Conservation (phyloP, 1,140 invertebrate species). For the Aphaenogaster rudis region DNA sequence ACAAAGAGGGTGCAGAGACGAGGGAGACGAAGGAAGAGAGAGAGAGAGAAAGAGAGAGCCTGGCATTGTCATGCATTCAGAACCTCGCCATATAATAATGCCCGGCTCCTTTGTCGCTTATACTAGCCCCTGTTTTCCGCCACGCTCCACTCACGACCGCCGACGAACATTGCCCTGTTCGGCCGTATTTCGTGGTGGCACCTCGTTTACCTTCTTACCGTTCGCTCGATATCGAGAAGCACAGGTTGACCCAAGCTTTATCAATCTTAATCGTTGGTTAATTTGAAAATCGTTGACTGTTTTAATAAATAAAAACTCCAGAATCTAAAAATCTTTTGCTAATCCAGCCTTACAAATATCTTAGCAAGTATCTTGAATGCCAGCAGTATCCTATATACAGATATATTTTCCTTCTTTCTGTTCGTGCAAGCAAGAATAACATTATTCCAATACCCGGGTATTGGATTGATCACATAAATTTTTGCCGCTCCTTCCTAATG, state of each 20-base stretch:
- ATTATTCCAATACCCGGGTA: conserved; percentile 5
- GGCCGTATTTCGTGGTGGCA: conserved; percentile 43
- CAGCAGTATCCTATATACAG: background rate
- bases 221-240: conserved; percentile 1
- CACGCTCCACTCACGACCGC: conserved; percentile 67
- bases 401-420: background rate
- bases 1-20: conserved; percentile 53
- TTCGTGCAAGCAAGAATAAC: background rate
- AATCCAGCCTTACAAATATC: background rate
- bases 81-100: conserved; percentile 79
- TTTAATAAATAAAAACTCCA: background rate
- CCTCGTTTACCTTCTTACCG: conserved; percentile 45
- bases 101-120: conserved; percentile 80
- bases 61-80: conserved; percentile 80
- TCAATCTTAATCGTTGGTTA: background rate
- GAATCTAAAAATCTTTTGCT: background rate
- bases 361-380: background rate
- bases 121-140: conserved; percentile 74
- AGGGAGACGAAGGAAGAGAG: conserved; percentile 24
- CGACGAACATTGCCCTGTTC: conserved; percentile 66
- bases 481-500: conserved; percentile 53
- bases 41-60: conserved; percentile 48
- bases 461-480: conserved; percentile 59
- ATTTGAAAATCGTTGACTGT: background rate
- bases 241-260: background rate